Conservation (phyloP, 2,797 vertebrate species). For the Acomys russatus region DNA sequence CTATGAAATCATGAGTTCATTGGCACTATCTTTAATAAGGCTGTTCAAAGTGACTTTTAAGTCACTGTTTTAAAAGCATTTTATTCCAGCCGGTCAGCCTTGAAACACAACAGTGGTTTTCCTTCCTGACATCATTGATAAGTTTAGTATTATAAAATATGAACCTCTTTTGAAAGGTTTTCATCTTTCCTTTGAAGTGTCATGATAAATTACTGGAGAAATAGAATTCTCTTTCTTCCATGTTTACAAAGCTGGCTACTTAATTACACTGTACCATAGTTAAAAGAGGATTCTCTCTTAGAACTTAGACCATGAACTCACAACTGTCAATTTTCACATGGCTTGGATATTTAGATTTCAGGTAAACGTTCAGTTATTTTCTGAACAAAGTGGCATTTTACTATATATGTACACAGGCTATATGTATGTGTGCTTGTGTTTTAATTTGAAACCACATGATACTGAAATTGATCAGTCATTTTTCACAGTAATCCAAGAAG, state of each 20-base stretch:
- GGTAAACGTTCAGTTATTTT: constrained; percentile 53
- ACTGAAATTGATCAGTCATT: background rate
- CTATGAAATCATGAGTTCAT: background rate
- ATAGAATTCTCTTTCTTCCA: background rate
- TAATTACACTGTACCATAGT: constrained; percentile 24
- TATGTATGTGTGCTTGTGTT: constrained; percentile 34
- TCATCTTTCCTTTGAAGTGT: background rate
- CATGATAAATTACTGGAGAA: constrained; percentile 33
- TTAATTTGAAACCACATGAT: constrained; percentile 38
- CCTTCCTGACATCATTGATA: background rate
- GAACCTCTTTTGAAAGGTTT: constrained; percentile 35
- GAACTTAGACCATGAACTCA: constrained; percentile 42
- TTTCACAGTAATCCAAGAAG: background rate
- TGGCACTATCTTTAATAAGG: background rate
- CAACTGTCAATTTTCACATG: constrained; percentile 59
- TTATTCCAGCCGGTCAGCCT: background rate
- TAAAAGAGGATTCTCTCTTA: constrained; percentile 21
- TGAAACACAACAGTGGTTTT: background rate
- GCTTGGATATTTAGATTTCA: constrained; percentile 51
- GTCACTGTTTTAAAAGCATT: background rate
- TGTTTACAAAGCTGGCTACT: constrained; percentile 49
- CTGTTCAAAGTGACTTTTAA: constrained; percentile 6
- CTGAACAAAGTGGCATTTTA: constrained; percentile 42
- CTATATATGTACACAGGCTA: background rate
- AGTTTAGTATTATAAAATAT: constrained; percentile 52